phyloP scores from a whole-genome alignment of 1,140 invertebrate genomes.

The Heliconius congener region DNA sequence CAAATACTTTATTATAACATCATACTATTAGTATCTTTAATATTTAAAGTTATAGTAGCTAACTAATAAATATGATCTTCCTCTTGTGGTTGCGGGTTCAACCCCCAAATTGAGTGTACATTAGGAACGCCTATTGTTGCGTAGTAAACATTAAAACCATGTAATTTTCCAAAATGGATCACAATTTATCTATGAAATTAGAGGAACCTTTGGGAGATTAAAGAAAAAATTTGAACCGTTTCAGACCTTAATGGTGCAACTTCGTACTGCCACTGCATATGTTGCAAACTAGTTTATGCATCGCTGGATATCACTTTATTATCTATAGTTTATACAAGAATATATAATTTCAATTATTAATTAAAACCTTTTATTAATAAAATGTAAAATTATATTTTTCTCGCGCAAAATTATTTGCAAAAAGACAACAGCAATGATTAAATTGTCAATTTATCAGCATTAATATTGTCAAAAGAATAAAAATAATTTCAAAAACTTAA shows the following conservation, averaged over 20 bases:
- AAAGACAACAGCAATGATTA: too few species aligned
- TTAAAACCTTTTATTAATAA: too few species aligned
- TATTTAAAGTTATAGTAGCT: conserved; percentile 11
- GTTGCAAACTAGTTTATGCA: background rate
- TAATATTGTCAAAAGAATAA: too few species aligned
- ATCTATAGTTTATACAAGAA: too few species aligned
- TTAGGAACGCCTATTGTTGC: conserved; percentile 62
- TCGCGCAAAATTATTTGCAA: too few species aligned
- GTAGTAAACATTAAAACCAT: conserved; percentile 53
- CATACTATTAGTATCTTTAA: background rate
- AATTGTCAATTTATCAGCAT: too few species aligned
- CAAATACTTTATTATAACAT: too few species aligned
- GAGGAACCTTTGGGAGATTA: conserved; percentile 17
- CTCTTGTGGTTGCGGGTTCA: conserved; percentile 51
- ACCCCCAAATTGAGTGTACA: conserved; percentile 54
- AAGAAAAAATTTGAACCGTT: conserved; percentile 7
- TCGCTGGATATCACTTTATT: too few species aligned
- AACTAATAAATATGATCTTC: conserved; percentile 41
- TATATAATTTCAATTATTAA: too few species aligned
- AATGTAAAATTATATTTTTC: too few species aligned
- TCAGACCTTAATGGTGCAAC: background rate
- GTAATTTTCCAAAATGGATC: conserved; percentile 67
- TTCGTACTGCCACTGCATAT: background rate
- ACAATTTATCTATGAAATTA: conserved; percentile 62
- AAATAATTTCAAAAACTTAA: too few species aligned